Evolutionary conservation across 2,888 invertebrate genomes (phyloP).

Genomic region (Boloria euphrosyne): DNA sequence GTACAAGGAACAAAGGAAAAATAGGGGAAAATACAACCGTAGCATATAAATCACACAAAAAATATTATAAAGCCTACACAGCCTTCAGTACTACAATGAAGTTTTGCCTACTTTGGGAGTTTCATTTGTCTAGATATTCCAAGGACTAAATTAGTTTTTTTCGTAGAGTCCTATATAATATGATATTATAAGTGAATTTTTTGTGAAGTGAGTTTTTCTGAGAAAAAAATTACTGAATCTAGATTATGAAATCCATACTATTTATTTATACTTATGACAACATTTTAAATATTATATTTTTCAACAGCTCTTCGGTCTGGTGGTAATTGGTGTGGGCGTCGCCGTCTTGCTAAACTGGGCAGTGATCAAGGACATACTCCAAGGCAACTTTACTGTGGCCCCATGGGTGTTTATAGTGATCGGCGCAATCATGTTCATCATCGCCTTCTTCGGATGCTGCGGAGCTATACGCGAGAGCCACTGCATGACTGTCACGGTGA

Average conservation of each 20-base stretch:
- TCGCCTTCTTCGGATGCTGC: conserved; percentile 95
- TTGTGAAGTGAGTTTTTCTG: too few species aligned
- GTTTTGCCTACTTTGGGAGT: too few species aligned
- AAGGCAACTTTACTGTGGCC: conserved; percentile 76
- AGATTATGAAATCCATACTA: not conserved
- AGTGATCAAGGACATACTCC: conserved; percentile 69
- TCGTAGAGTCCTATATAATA: too few species aligned
- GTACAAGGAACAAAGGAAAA: too few species aligned
- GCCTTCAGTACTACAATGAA: too few species aligned
- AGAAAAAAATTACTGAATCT: too few species aligned
- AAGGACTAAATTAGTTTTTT: too few species aligned
- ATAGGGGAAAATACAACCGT: too few species aligned
- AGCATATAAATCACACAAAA: too few species aligned
- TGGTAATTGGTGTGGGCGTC: conserved; percentile 85
- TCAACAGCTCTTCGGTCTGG: conserved; percentile 86
- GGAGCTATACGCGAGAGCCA: conserved; percentile 94
- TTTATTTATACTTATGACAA: not conserved
- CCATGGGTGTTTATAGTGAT: conserved; percentile 86
- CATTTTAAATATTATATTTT: conserved; percentile 10
- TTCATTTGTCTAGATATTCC: too few species aligned
- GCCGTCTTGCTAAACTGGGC: conserved; percentile 84
- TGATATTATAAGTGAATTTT: too few species aligned
- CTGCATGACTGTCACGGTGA: conserved; percentile 92
- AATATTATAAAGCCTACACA: too few species aligned
- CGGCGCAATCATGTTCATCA: conserved; percentile 87